Percentiles rank a stretch among this genome's conserved stretches.
Evolutionary conservation across 2,113 vertebrate genomes (phyloP).

Genomic region (Chitala chitala): DNA sequence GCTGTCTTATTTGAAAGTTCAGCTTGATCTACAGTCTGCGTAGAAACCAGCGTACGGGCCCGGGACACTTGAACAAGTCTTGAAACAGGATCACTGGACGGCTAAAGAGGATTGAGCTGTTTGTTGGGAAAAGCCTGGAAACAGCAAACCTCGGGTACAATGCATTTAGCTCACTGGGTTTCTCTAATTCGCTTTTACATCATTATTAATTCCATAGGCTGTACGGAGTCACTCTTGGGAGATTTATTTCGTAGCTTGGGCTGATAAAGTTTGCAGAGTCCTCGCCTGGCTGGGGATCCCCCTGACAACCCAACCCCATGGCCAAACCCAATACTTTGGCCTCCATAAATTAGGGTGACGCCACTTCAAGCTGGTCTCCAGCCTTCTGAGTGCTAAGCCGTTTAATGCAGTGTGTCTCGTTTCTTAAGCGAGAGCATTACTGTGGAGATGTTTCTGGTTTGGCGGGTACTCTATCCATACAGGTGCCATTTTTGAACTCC

Average conservation of each 20-base stretch:
- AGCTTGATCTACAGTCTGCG: constrained; percentile 41
- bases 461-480: constrained; percentile 35
- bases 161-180: too few species aligned
- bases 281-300: background rate
- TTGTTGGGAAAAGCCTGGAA: background rate
- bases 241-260: background rate
- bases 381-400: constrained; percentile 27
- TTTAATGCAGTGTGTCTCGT: constrained; percentile 31
- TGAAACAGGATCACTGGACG: constrained; percentile 39
- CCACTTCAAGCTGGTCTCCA: background rate
- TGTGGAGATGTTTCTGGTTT: constrained; percentile 34
- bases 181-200: too few species aligned
- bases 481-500: background rate
- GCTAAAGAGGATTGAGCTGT: constrained; percentile 1
- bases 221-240: background rate
- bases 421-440: constrained; percentile 51
- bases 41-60: constrained; percentile 32
- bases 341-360: constrained; percentile 17
- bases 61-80: constrained; percentile 31
- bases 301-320: background rate
- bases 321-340: background rate
- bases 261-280: background rate
- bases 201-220: background rate
- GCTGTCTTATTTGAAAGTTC: constrained; percentile 44
- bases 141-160: too few species aligned